Base-by-base conservation (phyloP, 2,113 vertebrate genomes). In the Panthera uncia region DNA sequence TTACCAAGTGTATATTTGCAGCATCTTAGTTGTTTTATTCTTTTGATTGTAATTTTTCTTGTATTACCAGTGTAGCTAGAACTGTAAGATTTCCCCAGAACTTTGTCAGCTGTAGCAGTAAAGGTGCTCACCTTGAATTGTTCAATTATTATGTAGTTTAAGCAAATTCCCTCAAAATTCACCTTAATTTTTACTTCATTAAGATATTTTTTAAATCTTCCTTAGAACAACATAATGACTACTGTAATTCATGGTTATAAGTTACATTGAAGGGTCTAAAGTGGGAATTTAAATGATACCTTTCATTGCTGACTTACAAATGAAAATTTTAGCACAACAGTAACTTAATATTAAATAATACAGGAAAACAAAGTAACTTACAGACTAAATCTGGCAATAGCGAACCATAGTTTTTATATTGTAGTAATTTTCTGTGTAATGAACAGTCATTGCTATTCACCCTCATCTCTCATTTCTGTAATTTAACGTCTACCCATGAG, bases 91-190 rank as follows among this genome's bases (percentile, higher is more conserved):
- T 61, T 94, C 36, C 5, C 36, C 6, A 66, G 25, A 87, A 18
- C 12, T 48, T 93, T 92, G 90, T 80, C 36, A 84, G 0, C 48
- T 65, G 25, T 68, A 55, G 45, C 14, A 73, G 14, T 55, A 88
- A 91, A 94, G 52, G 4, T 82, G 14, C n/a, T 66, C 15, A 10
- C 69, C 12, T 88, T 93, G 16, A 19, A 80, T 91, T 91, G 31
- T 48, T 79, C 57, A 87, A 9, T 63, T 74, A 85, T 69, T 69
- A 74, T 91, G 52, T 48, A 79, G 36, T 92, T 97, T 81, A 95
- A 93, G 33, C 29, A 92, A 50, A 97, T 45, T 14, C 15, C 25
- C 14, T 11, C 63, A 36, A n/a, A 52, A 68, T 80, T 93, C 63
- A 76, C 31, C 31, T 33, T 91, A 81, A 93, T 86, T 91, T 91